Conservation (phyloP, 2,888 invertebrate species). For the Cylloceria caligata region DNA sequence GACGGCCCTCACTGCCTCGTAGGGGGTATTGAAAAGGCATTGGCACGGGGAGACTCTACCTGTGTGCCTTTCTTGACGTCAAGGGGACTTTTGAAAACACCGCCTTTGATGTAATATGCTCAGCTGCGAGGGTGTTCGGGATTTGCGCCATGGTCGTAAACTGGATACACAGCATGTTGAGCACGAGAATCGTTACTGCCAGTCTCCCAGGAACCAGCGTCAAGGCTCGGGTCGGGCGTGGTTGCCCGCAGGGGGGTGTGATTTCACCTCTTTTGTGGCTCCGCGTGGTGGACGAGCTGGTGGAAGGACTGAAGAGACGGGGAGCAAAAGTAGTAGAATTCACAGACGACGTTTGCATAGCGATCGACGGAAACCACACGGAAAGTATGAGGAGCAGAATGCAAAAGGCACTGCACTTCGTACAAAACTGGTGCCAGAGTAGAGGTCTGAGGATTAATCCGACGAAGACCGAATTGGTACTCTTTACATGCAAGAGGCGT, state of each 20-base stretch:
- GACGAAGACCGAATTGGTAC: too few species aligned
- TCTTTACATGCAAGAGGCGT: too few species aligned
- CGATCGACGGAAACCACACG: slow-evolving; percentile 33
- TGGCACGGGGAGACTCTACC: slow-evolving; percentile 15
- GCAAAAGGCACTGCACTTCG: slow-evolving; percentile 42
- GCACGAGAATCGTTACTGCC: slow-evolving; percentile 8
- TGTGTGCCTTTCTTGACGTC: slow-evolving; percentile 65
- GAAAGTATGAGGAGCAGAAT: slow-evolving; percentile 22
- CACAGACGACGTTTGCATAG: slow-evolving; percentile 47
- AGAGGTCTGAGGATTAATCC: slow-evolving; percentile 49
- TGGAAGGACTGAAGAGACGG: slow-evolving; percentile 24
- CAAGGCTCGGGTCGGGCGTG: slow-evolving; percentile 27
- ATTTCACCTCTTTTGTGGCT: slow-evolving; percentile 57
- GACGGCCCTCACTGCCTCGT: slow-evolving; percentile 58
- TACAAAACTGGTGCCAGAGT: slow-evolving; percentile 37
- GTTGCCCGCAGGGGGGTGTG: slow-evolving; percentile 55
- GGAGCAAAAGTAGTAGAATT: slow-evolving; percentile 32
- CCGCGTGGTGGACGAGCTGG: slow-evolving; percentile 50
- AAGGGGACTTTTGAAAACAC: slow-evolving; percentile 67
- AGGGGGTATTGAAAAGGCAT: slow-evolving; percentile 32
- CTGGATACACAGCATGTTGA: slow-evolving; percentile 48
- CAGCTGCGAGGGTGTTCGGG: slow-evolving; percentile 6
- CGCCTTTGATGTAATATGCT: slow-evolving; percentile 46
- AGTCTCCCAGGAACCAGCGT: slow-evolving; percentile 10
- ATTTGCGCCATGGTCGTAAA: slow-evolving; percentile 29